phyloP scores from a whole-genome alignment of 1,140 invertebrate species.

The Caerostris extrusa region DNA sequence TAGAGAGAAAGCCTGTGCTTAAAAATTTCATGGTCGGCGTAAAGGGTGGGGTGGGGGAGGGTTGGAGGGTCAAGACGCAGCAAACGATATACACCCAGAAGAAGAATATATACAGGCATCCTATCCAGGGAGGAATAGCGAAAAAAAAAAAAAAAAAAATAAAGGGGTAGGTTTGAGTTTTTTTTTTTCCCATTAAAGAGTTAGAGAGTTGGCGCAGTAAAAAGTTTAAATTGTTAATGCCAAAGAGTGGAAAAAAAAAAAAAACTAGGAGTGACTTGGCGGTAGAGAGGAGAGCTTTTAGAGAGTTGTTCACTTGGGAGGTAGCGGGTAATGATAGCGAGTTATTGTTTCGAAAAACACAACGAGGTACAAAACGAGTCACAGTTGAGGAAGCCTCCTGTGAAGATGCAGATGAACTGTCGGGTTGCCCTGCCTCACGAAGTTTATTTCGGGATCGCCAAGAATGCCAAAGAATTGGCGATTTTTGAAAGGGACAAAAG shows the following conservation, averaged over 20 bases:
- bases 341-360: slow-evolving; percentile 72
- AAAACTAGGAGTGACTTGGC: background rate
- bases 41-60: slow-evolving; percentile 6
- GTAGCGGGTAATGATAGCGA: slow-evolving; percentile 62
- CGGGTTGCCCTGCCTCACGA: slow-evolving; percentile 3
- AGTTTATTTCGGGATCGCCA: slow-evolving; percentile 14
- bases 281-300: slow-evolving; percentile 58
- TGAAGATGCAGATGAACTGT: slow-evolving; percentile 72
- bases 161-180: slow-evolving; percentile 40
- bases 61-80: slow-evolving; percentile 6
- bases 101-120: background rate
- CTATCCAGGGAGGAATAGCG: background rate
- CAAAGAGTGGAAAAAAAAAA: slow-evolving; percentile 8
- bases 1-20: slow-evolving; percentile 8
- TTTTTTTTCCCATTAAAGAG: slow-evolving; percentile 69
- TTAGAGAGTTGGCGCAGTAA: slow-evolving; percentile 60
- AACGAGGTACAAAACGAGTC: slow-evolving; percentile 58
- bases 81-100: background rate
- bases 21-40: slow-evolving; percentile 63
- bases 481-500: too few species aligned
- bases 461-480: background rate
- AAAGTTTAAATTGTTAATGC: slow-evolving; percentile 74
- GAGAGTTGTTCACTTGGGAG: slow-evolving; percentile 53
- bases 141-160: background rate
- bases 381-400: background rate